Percentiles rank a stretch among this genome's conserved stretches.
Evolutionary conservation across 2,888 invertebrate genomes (phyloP).

Genomic region (Gerris lacustris): DNA sequence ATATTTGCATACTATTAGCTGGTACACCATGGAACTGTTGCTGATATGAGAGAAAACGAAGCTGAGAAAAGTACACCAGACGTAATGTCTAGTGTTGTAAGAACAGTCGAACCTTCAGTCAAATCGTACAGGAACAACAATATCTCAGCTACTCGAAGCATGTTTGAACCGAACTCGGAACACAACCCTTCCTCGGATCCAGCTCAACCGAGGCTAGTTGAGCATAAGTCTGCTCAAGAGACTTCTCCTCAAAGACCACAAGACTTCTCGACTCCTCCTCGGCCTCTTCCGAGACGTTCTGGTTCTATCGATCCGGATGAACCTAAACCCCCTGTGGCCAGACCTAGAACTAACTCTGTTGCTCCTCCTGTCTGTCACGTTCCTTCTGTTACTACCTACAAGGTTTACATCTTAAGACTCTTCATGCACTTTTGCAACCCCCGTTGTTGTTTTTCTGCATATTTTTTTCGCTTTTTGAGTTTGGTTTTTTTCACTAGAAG

Average conservation of each 20-base stretch:
- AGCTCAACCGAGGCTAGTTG: slow-evolving; percentile 29
- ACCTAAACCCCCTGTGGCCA: slow-evolving; percentile 46
- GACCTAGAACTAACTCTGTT: slow-evolving; percentile 54
- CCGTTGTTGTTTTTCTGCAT: too few relatives aligned
- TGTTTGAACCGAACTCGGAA: slow-evolving; percentile 26
- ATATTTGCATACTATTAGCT: slow-evolving; percentile 30
- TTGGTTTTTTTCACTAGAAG: too few relatives aligned
- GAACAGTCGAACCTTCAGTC: slow-evolving; percentile 15
- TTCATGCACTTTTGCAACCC: too few relatives aligned
- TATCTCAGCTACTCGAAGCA: slow-evolving; percentile 23
- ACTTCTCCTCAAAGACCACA: slow-evolving; percentile 22
- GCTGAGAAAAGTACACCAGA: background rate
- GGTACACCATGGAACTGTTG: slow-evolving; percentile 42
- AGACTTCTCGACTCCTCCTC: slow-evolving; percentile 25
- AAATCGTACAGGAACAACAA: slow-evolving; percentile 25
- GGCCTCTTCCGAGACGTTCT: slow-evolving; percentile 19
- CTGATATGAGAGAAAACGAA: slow-evolving; percentile 25
- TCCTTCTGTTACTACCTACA: background rate
- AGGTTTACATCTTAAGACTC: background rate
- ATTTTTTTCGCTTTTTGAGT: too few relatives aligned
- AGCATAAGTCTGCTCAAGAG: slow-evolving; percentile 29
- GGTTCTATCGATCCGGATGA: slow-evolving; percentile 45
- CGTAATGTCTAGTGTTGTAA: background rate
- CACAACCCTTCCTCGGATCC: slow-evolving; percentile 29
- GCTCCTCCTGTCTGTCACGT: slow-evolving; percentile 14